Conservation (phyloP, 2,113 vertebrate genomes). For the Pica pica region DNA sequence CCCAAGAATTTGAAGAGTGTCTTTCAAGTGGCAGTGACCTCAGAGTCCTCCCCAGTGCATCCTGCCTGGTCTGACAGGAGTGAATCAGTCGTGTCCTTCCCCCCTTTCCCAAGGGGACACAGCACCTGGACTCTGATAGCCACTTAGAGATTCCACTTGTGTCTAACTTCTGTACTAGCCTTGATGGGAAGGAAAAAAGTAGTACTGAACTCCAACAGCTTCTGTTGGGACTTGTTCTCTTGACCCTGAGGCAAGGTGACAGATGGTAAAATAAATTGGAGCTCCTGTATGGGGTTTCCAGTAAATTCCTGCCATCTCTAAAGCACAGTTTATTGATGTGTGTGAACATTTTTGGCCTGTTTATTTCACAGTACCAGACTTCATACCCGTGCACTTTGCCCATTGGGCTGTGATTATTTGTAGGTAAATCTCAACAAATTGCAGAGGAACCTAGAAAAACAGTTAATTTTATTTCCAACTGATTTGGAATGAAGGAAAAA, state of each 20-base stretch:
- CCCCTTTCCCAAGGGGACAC: background rate
- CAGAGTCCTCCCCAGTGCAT: background rate
- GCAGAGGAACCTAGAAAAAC: background rate
- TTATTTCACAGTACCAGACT: background rate
- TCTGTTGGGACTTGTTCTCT: background rate
- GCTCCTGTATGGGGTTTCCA: background rate
- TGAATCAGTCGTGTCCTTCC: background rate
- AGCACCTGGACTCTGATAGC: background rate
- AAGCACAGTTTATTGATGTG: background rate
- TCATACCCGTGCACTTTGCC: background rate
- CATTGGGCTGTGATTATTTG: background rate
- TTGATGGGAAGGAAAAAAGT: background rate
- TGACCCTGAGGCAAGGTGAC: background rate
- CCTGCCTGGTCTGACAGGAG: background rate
- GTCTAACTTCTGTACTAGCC: background rate
- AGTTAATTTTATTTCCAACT: background rate
- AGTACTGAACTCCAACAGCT: background rate
- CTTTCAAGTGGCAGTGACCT: background rate
- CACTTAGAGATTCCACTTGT: background rate
- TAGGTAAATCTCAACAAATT: background rate
- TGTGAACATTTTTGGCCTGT: background rate
- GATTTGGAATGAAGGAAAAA: background rate
- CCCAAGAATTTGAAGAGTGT: background rate
- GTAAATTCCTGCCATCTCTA: background rate
- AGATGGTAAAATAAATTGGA: background rate